Conservation (phyloP, 2,113 vertebrate genomes). For the Thunnus maccoyii region DNA sequence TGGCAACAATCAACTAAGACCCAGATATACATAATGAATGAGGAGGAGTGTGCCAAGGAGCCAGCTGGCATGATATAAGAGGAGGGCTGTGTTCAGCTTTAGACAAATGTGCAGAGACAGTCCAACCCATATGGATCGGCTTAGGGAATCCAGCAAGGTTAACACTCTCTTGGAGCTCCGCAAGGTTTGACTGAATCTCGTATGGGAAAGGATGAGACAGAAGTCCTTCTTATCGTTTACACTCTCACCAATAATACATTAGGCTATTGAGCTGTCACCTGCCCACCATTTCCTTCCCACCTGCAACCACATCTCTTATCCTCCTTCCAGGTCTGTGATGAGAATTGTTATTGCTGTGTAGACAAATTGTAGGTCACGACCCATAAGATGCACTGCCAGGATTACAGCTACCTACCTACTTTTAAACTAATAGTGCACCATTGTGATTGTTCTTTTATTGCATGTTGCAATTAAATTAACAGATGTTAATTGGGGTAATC, state of each 20-base stretch:
- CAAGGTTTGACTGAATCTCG: conserved; percentile 56
- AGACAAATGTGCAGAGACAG: conserved; percentile 69
- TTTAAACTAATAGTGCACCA: conserved; percentile 26
- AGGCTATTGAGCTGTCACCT: conserved; percentile 49
- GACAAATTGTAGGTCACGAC: conserved; percentile 40
- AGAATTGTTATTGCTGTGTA: conserved; percentile 36
- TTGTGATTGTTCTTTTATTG: not conserved
- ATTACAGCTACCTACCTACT: conserved; percentile 14
- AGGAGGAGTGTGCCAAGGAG: conserved; percentile 58
- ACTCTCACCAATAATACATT: conserved; percentile 45
- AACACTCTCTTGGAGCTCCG: conserved; percentile 50
- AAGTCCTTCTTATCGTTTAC: conserved; percentile 41
- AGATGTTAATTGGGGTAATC: conserved; percentile 27
- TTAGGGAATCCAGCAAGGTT: conserved; percentile 60
- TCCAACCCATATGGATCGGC: conserved; percentile 62
- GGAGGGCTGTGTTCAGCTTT: conserved; percentile 63
- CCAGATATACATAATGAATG: conserved; percentile 78
- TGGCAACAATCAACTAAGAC: conserved; percentile 68
- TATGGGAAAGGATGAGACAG: conserved; percentile 44
- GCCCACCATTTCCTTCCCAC: conserved; percentile 16
- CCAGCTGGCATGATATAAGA: conserved; percentile 72
- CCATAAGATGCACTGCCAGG: conserved; percentile 16
- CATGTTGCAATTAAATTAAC: conserved; percentile 26
- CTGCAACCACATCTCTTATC: conserved; percentile 26
- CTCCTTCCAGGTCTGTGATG: conserved; percentile 1